A percentile compares a stretch with the other conserved stretches of the same genome.
These are phyloP conservation scores for Physella acuta DNA, from an alignment of 1,140 invertebrate genomes.

Conservation along the genomic window DNA sequence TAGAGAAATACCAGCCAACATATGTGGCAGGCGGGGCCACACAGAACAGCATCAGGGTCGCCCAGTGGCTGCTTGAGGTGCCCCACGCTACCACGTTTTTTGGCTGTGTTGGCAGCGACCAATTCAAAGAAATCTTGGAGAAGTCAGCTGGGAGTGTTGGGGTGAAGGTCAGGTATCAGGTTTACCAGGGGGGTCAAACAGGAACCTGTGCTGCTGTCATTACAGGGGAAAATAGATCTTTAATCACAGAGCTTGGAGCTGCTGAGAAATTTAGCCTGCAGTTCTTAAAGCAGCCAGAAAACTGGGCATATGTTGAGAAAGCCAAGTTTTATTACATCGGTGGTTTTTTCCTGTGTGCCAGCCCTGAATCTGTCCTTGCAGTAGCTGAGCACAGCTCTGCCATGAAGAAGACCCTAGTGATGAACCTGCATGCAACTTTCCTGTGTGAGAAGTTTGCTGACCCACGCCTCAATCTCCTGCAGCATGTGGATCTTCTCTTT, in stretches of 20 bases:
- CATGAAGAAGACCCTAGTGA: slow-evolving; percentile 77
- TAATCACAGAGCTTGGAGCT: slow-evolving; percentile 92
- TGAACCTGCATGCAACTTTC: slow-evolving; percentile 97
- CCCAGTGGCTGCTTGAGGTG: slow-evolving; percentile 83
- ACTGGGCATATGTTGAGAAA: slow-evolving; percentile 74
- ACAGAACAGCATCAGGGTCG: slow-evolving; percentile 90
- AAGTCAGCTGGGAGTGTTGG: slow-evolving; percentile 80
- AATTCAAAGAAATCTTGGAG: slow-evolving; percentile 83
- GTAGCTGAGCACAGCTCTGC: slow-evolving; percentile 76
- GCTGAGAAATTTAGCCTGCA: slow-evolving; percentile 87
- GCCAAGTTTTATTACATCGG: slow-evolving; percentile 88
- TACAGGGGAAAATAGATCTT: slow-evolving; percentile 74
- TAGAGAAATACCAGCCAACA: slow-evolving; percentile 68
- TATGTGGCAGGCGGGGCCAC: slow-evolving; percentile 94
- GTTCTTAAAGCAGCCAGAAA: slow-evolving; percentile 77
- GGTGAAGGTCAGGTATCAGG: slow-evolving; percentile 79
- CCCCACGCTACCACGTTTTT: slow-evolving; percentile 84
- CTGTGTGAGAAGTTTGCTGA: slow-evolving; percentile 86
- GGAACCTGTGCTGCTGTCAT: slow-evolving; percentile 72
- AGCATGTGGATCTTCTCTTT: slow-evolving; percentile 94
- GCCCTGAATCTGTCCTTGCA: slow-evolving; percentile 79
- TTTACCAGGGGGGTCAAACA: slow-evolving; percentile 71
- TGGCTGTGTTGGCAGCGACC: slow-evolving; percentile 91
- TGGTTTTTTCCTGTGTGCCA: slow-evolving; percentile 95
- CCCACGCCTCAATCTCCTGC: slow-evolving; percentile 77